Evolutionary conservation across 2,888 invertebrate species (phyloP).

Genomic region (Apotomis betuletana): DNA sequence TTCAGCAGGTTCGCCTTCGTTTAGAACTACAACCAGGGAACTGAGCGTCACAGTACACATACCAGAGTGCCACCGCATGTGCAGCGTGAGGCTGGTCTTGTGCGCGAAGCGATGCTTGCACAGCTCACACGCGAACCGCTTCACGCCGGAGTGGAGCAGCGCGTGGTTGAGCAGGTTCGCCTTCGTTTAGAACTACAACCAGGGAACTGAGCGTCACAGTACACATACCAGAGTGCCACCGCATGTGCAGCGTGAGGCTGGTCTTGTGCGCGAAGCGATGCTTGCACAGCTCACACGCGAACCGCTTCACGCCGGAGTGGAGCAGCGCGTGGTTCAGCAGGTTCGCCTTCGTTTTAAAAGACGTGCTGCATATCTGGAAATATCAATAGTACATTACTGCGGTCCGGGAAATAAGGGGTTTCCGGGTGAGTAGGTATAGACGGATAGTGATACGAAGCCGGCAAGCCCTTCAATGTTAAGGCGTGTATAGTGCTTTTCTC

Average conservation of each 20-base stretch:
- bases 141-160: constrained; percentile 88
- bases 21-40: no score
- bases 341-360: constrained; percentile 89
- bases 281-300: constrained; percentile 87
- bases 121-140: constrained; percentile 87
- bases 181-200: constrained; percentile 55
- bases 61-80: constrained; percentile 86
- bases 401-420: no score
- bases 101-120: constrained; percentile 90
- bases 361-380: constrained; percentile 77
- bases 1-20: constrained; percentile 86
- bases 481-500: no score
- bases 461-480: no score
- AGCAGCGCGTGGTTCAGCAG: constrained; percentile 88
- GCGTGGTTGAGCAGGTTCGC: constrained; percentile 89
- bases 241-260: constrained; percentile 88
- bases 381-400: background rate
- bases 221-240: constrained; percentile 80
- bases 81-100: constrained; percentile 90
- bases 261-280: constrained; percentile 91
- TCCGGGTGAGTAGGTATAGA: no score
- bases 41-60: no score
- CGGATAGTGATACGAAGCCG: no score
- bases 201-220: no score
- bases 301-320: constrained; percentile 88